phyloP scores from a whole-genome alignment of 1,140 invertebrate species.

The Goniozus legneri region DNA sequence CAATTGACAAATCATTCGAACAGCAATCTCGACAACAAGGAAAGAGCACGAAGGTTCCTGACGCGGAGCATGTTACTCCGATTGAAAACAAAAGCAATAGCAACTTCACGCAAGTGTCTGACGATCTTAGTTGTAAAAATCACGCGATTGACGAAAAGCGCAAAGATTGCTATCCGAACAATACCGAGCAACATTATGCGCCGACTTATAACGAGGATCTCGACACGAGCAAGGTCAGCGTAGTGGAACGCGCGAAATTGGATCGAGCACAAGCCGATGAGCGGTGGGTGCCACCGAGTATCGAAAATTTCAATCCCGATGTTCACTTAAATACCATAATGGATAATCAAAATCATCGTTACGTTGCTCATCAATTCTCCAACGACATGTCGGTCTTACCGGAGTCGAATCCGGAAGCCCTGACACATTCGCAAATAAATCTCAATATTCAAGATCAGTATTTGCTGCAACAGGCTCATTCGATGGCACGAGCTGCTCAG shows the following conservation, averaged over 20 bases:
- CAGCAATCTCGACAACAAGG: neutral
- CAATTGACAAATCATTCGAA: no score
- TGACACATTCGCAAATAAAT: slow-evolving; percentile 41
- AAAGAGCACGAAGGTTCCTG: neutral
- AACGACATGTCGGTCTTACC: slow-evolving; percentile 40
- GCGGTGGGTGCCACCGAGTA: slow-evolving; percentile 64
- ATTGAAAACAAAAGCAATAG: slow-evolving; percentile 5
- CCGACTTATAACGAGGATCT: slow-evolving; percentile 37
- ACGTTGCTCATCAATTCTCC: slow-evolving; percentile 37
- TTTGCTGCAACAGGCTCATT: slow-evolving; percentile 33
- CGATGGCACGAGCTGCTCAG: slow-evolving; percentile 27
- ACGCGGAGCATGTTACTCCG: neutral
- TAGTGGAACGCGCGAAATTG: slow-evolving; percentile 49
- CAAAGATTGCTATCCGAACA: slow-evolving; percentile 40
- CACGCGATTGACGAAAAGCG: slow-evolving; percentile 38
- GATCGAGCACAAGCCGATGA: slow-evolving; percentile 60
- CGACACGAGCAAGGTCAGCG: slow-evolving; percentile 40
- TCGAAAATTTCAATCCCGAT: slow-evolving; percentile 48
- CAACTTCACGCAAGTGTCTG: slow-evolving; percentile 2
- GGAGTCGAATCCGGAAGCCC: slow-evolving; percentile 30
- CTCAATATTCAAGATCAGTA: slow-evolving; percentile 46
- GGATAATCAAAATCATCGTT: slow-evolving; percentile 48
- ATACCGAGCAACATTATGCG: slow-evolving; percentile 33
- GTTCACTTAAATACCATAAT: slow-evolving; percentile 47
- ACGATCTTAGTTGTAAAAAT: slow-evolving; percentile 18